Base-by-base conservation (phyloP, 2,888 invertebrate species). In the Fragum sueziense region DNA sequence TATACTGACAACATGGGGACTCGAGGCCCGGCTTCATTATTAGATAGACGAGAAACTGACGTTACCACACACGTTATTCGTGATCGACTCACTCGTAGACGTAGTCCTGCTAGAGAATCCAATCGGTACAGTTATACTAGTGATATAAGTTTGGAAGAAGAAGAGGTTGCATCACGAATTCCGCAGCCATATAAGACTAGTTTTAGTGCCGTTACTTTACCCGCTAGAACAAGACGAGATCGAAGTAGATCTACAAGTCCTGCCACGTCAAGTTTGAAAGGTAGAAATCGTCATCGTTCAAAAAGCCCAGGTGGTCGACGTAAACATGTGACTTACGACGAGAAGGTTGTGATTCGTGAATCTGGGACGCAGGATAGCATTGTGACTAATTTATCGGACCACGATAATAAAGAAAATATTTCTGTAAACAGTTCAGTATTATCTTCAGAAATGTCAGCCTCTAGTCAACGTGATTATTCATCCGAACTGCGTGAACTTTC, bases 101-200 rank as follows among this genome's bases (percentile, higher is more conserved):
- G 86, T 27, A 89, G 89, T 76, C 90, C 89, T 0, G 87, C 84
- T 14, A 79, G 84, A 33, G 68, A 79, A 6, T 69, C 70, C 20
- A 59, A 73, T 25, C 59, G 79, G 25, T 70, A 76, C 34, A 79
- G 80, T 69, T 79, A 69, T 52, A 59, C 69, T 6, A 74, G 73
- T 70, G 65, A 85, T 33, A 34, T 65, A 37, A 65, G 65, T 41
- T 34, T 27, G 9, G 80, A 82, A 2, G 80, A 84, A 31, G 86
- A 86, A 4, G 84, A 86, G 14, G 78, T 90, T 0, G 79, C 80
- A 22, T 79, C 85, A 27, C 79, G 88, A 31, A 86, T 91, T 57
- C 83, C 90, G 0, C 92, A 92, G 83, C 90, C 91, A 0, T 92
- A 92, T 82, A 85, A 90, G 41, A 92, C 91, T 41, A 91, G 91